Evolutionary conservation across 2,888 invertebrate species (phyloP), one percentile per base, ranked within the genome.

Genomic region (Chloromyia formosa): DNA sequence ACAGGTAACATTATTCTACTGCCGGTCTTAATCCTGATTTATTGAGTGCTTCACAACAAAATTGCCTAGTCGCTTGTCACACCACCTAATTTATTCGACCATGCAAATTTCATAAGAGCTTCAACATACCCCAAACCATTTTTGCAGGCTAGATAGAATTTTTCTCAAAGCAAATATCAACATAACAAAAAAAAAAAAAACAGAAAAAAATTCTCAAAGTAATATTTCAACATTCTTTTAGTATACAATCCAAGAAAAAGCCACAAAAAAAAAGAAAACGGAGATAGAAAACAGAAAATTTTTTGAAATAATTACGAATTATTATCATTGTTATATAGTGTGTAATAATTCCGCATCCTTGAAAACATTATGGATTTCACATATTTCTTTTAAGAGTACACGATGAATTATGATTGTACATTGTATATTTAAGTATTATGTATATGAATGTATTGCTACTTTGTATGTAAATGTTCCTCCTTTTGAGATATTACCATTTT

Each of bases 391-490:
- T 22, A 27, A 61, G 27, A 35, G 7, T 35, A 35, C 27, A 27
- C 20, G 14, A 61, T 4, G 27, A 61, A 61, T 61, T 14, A 61
- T 16, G 10, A 66, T 54, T 69, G 54, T 54, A 66, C 7, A 69
- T 27, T 53, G 53, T 35, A 7, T 35, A 35, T 35, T 2, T 35
- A 35, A 35, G 27, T 35, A 35, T 35, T 7, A 7, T 35, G 27
- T 35, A 35, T 35, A 35, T 35, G 27, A 35, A 71, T 75, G 60
- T 73, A 75, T 23, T 68, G 75, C 66, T 75, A 66, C 73, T 74
- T 69, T 66, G 49, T 54, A 77, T 69, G 75, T 54, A 56, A 76
- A 75, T 73, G 77, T 71, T 56, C 74, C 78, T 74, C 76, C 69
- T 76, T 75, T 77, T 58, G 71, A 71, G 42, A 42, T n/a, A 42